Conservation (phyloP, 2,888 invertebrate species). For the Ischnus inquisitorius region DNA sequence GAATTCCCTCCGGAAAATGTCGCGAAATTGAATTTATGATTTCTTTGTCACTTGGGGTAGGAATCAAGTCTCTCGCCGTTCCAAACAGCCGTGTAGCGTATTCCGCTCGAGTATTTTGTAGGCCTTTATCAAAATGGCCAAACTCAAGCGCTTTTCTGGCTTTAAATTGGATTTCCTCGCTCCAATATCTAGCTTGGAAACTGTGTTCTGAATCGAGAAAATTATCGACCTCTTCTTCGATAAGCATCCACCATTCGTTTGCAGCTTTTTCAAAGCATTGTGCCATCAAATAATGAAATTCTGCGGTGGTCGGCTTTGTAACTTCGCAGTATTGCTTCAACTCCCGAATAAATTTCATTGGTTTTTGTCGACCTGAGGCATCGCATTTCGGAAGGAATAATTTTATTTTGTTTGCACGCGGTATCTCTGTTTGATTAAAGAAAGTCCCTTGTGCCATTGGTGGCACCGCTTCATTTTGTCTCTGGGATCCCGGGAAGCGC, state of each 20-base stretch:
- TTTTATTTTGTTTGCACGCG: too few species aligned
- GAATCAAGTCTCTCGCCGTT: background rate
- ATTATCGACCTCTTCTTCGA: background rate
- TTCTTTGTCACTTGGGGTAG: conserved; percentile 4
- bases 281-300: background rate
- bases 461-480: background rate
- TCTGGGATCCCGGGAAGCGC: too few species aligned
- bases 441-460: too few species aligned
- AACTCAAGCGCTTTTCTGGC: conserved; percentile 4
- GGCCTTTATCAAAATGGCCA: background rate
- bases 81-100: background rate
- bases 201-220: too few species aligned
- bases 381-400: conserved; percentile 5
- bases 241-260: conserved; percentile 12
- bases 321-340: conserved; percentile 23
- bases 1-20: background rate
- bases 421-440: too few species aligned
- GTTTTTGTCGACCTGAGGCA: background rate
- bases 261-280: conserved; percentile 13
- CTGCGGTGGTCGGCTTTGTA: background rate
- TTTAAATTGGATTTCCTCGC: too few species aligned
- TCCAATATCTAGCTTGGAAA: too few species aligned
- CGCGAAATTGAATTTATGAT: background rate
- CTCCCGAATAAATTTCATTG: conserved; percentile 12
- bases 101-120: too few species aligned